These are phyloP conservation scores for Gobionotothen gibberifrons DNA, from an alignment of 2,797 vertebrate species.

Conservation along the genomic window DNA sequence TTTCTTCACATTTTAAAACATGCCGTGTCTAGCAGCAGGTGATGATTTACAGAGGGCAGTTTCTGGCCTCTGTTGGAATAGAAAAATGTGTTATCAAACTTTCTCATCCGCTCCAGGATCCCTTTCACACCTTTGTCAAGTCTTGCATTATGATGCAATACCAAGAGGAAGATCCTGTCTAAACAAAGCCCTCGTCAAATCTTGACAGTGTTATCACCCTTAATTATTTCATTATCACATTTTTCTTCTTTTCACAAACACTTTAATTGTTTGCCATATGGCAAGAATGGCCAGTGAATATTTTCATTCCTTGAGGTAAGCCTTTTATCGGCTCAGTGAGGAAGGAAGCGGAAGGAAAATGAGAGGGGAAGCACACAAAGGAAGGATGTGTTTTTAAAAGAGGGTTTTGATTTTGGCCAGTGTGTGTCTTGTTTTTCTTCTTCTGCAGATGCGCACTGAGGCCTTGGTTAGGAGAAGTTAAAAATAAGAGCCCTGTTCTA, in stretches of 20 bases:
- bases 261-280: constrained; percentile 15
- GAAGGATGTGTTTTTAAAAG: constrained; percentile 72
- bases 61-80: too few relatives aligned
- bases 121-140: constrained; percentile 28
- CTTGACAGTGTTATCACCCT: not conserved
- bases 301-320: constrained; percentile 56
- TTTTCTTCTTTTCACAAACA: not conserved
- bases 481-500: constrained; percentile 71
- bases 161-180: not conserved
- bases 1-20: not conserved
- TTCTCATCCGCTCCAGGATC: not conserved
- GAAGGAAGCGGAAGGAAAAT: constrained; percentile 67
- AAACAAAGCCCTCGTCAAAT: constrained; percentile 18
- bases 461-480: constrained; percentile 64
- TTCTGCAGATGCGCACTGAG: constrained; percentile 63
- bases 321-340: constrained; percentile 46
- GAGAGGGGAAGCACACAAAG: constrained; percentile 61
- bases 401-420: constrained; percentile 61
- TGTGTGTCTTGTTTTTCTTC: constrained; percentile 53
- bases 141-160: not conserved
- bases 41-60: too few relatives aligned
- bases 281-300: constrained; percentile 6
- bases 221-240: not conserved
- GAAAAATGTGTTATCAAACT: not conserved
- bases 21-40: too few relatives aligned